phyloP scores from a whole-genome alignment of 2,888 invertebrate species.

The Erebia palarica region DNA sequence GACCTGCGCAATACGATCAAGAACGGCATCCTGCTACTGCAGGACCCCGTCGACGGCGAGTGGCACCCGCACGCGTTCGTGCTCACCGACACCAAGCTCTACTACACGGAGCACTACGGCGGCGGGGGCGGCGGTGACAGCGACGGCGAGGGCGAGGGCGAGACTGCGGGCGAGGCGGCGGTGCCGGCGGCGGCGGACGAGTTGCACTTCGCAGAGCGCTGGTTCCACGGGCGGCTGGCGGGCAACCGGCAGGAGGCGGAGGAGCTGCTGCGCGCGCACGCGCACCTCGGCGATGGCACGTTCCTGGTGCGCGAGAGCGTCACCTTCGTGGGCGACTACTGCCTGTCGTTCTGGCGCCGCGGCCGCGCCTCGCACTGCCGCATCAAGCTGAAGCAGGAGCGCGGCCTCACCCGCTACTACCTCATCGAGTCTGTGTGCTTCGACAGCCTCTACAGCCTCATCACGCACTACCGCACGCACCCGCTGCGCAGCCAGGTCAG shows the following conservation, averaged over 20 bases:
- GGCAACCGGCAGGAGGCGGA: conserved; percentile 92
- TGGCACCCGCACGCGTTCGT: conserved; percentile 98
- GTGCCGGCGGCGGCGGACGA: conserved; percentile 87
- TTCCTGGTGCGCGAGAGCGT: conserved; percentile 97
- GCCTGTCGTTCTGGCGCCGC: conserved; percentile 96
- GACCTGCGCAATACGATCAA: conserved; percentile 92
- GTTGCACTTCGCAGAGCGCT: conserved; percentile 94
- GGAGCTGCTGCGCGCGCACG: conserved; percentile 87
- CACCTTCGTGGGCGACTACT: conserved; percentile 97
- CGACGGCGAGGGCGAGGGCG: conserved; percentile 83
- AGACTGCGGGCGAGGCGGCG: conserved; percentile 84
- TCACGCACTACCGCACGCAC: conserved; percentile 93
- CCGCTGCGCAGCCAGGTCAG: conserved; percentile 91
- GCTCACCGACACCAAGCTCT: conserved; percentile 92
- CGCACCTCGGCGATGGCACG: conserved; percentile 94
- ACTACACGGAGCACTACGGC: conserved; percentile 89
- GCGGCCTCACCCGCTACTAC: conserved; percentile 94
- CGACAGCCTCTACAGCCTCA: conserved; percentile 95
- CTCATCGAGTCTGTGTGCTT: conserved; percentile 94
- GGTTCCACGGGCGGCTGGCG: conserved; percentile 95
- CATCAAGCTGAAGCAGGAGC: conserved; percentile 93
- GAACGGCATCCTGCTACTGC: conserved; percentile 94
- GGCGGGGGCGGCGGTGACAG: conserved; percentile 82
- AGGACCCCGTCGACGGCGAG: conserved; percentile 93
- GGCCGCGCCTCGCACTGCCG: conserved; percentile 96